Conservation (phyloP, 2,888 invertebrate species). For the Noctua pronuba region DNA sequence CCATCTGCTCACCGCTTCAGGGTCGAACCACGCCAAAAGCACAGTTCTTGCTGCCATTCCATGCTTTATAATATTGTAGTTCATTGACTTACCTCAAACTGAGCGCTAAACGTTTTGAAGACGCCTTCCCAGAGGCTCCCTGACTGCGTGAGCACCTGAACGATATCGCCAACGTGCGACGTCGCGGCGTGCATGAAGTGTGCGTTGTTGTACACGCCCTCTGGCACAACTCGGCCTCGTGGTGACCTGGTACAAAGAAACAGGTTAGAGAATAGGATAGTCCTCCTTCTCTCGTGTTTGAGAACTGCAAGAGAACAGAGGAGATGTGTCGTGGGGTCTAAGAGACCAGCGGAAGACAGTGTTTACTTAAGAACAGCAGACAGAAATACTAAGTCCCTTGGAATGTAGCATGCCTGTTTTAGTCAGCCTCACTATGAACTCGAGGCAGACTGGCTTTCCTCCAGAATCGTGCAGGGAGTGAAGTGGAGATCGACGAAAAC, state of each 20-base stretch:
- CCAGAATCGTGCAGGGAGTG: background rate
- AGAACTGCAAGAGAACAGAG: background rate
- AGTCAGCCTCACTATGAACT: background rate
- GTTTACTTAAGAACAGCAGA: background rate
- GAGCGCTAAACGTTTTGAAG: constrained; percentile 96
- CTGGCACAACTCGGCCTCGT: constrained; percentile 93
- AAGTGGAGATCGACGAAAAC: background rate
- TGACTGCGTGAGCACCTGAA: constrained; percentile 95
- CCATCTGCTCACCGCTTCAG: background rate
- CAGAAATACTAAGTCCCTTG: too few species aligned
- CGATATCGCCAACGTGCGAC: constrained; percentile 95
- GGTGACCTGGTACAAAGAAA: constrained; percentile 89
- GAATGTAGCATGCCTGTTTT: too few species aligned
- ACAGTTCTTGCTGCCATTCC: background rate
- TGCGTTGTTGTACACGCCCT: constrained; percentile 97
- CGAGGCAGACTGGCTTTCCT: background rate
- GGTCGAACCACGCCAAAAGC: background rate
- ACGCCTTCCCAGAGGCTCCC: constrained; percentile 97
- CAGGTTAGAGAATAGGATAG: background rate
- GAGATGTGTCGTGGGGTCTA: background rate
- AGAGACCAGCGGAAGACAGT: background rate
- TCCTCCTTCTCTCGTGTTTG: background rate
- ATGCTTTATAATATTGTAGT: background rate
- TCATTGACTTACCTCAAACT: constrained; percentile 93
- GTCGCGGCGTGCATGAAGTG: constrained; percentile 97